Evolutionary conservation across 1,140 invertebrate species (phyloP).

Genomic region (Coenobita brevimanus): DNA sequence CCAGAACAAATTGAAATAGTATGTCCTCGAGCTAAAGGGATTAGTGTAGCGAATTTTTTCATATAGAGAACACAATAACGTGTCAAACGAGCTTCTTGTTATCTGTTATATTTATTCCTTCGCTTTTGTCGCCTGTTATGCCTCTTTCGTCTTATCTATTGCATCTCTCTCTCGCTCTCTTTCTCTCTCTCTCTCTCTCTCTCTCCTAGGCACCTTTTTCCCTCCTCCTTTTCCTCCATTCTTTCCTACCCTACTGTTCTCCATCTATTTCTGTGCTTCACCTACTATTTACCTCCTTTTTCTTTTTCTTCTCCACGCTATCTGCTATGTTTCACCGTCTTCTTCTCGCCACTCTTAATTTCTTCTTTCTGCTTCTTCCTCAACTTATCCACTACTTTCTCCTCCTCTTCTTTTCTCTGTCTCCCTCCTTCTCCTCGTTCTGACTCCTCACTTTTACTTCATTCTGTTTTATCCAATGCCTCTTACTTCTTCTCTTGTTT

Average conservation of each 20-base stretch:
- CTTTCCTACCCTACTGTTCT: neutral
- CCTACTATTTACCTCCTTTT: no score
- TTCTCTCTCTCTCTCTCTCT: slow-evolving; percentile 10
- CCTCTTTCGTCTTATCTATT: neutral
- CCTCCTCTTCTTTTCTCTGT: neutral
- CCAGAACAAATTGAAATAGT: no score
- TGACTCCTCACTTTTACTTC: neutral
- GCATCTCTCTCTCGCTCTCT: neutral
- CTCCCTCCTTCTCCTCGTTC: neutral
- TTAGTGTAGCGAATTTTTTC: no score
- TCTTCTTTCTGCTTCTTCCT: neutral
- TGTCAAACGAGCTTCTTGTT: no score
- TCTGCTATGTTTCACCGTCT: no score
- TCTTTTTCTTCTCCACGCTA: neutral
- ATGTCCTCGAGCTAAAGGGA: no score
- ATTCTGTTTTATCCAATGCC: neutral
- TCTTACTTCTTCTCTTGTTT: no score
- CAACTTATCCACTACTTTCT: neutral
- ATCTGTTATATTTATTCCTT: neutral
- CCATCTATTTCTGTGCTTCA: neutral
- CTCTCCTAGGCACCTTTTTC: neutral
- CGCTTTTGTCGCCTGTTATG: neutral
- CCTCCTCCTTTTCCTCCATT: neutral
- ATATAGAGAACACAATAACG: no score
- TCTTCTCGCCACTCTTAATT: no score